Evolutionary conservation across 2,113 vertebrate genomes (phyloP), one percentile per base, ranked within the genome.

Genomic region (Delphinapterus leucas): DNA sequence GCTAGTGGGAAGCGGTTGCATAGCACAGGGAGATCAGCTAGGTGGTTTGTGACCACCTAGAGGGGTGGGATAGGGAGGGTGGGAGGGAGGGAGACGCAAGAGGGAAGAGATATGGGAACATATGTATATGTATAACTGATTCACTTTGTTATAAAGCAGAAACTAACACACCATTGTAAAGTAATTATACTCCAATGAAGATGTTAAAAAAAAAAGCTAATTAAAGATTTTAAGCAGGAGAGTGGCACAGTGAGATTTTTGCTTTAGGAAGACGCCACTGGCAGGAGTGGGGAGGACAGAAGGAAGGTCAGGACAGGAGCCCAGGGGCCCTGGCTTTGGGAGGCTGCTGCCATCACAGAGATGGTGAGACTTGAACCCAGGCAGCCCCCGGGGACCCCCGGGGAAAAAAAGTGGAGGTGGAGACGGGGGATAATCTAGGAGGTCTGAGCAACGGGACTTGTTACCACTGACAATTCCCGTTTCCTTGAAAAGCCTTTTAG

Each of bases 371-470:
- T 4, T 3, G 12, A 8, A n/a, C 3, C 53, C 1, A 31, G 55
- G 11, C 3, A 4, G 33, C 49, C 49, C 15, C 49, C 15, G 49
- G 49, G 49, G 5, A 17, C 49, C 6, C 6, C 3, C 0, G 0
- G 63, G 12, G 26, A 44, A 33, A 8, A 36, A 41, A 21, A 18
- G 21, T 14, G 33, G 44, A 88, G 23, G n/a, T 21, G 11, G 38
- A 23, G 26, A 41, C 1, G 2, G 14, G 3, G 3, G 20, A 12
- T 36, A 60, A 15, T 9, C n/a, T 23, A 38, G 60, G 70, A 60
- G 49, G n/a, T 31, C 23, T 38, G 65, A 67, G n/a, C 44, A 44
- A 38, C 1, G 6, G 41, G 12, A 13, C 33, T 36, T 26, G 44
- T 0, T 14, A 36, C 25, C 14, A 67, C 6, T 8, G 25, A 49